A percentile compares a stretch with the other conserved stretches of the same genome.
These are phyloP conservation scores for Danio tinwini DNA, from an alignment of 2,797 vertebrate species.

Conservation along the genomic window DNA sequence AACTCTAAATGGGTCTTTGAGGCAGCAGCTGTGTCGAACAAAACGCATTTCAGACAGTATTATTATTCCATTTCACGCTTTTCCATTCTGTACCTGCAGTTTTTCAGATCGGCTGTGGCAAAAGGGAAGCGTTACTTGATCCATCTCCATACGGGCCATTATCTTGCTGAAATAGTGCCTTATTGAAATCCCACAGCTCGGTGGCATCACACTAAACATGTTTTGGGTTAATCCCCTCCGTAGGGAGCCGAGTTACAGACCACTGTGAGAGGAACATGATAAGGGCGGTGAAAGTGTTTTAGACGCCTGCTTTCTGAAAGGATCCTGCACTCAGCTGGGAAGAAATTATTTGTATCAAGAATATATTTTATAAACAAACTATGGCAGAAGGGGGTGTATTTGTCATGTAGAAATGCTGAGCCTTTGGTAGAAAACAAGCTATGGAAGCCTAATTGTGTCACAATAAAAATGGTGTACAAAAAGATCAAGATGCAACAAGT, in stretches of 20 bases:
- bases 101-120: constrained; percentile 48
- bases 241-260: constrained; percentile 69
- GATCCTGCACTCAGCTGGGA: constrained; percentile 59
- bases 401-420: constrained; percentile 20
- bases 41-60: constrained; percentile 63
- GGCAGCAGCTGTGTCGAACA: constrained; percentile 65
- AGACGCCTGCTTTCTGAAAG: constrained; percentile 52
- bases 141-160: constrained; percentile 57
- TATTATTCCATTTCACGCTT: constrained; percentile 70
- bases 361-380: constrained; percentile 36
- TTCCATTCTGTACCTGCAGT: constrained; percentile 59
- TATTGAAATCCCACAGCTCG: constrained; percentile 69
- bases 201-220: constrained; percentile 69
- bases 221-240: constrained; percentile 72
- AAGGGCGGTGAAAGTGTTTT: constrained; percentile 68
- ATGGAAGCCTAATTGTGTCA: not conserved
- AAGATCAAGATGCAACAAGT: not conserved
- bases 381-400: not conserved
- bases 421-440: constrained; percentile 24
- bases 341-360: constrained; percentile 51
- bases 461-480: not conserved
- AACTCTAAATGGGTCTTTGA: constrained; percentile 70
- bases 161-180: constrained; percentile 64
- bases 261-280: constrained; percentile 66
- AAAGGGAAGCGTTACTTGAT: constrained; percentile 68